A percentile compares a stretch with the other conserved stretches of the same genome.
Evolutionary conservation across 2,888 invertebrate species (phyloP).

Genomic region (Slavum lentiscoides): DNA sequence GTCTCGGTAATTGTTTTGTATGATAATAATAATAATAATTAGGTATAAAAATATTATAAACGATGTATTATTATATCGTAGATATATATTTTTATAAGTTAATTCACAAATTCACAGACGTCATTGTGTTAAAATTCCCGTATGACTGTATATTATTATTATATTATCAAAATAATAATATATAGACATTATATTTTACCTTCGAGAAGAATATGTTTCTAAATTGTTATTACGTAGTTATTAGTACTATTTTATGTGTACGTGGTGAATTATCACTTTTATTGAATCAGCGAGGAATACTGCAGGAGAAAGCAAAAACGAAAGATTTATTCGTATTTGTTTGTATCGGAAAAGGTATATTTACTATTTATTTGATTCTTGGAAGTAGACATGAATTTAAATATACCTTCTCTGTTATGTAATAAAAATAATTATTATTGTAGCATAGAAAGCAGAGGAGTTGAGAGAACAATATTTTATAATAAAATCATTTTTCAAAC

Average conservation of each 20-base stretch:
- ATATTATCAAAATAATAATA: too few species aligned
- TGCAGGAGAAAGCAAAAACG: slow-evolving; percentile 9
- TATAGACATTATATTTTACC: too few species aligned
- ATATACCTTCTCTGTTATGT: neutral
- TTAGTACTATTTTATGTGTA: too few species aligned
- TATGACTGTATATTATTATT: too few species aligned
- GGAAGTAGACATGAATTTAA: neutral
- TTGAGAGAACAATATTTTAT: neutral
- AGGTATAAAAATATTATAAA: too few species aligned
- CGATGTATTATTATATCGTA: too few species aligned
- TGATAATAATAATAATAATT: too few species aligned
- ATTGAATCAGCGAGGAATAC: slow-evolving; percentile 9
- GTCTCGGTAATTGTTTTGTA: too few species aligned
- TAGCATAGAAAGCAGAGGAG: neutral
- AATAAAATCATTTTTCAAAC: neutral
- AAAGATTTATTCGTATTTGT: neutral
- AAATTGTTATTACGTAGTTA: neutral
- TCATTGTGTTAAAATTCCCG: too few species aligned
- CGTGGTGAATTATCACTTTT: neutral
- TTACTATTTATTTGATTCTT: slow-evolving; percentile 1
- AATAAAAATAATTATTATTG: neutral
- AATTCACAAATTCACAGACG: too few species aligned
- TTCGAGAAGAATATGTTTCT: too few species aligned
- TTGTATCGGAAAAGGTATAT: neutral
- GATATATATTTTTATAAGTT: too few species aligned